Conservation (phyloP, 2,888 invertebrate species). For the Arctia plantaginis region DNA sequence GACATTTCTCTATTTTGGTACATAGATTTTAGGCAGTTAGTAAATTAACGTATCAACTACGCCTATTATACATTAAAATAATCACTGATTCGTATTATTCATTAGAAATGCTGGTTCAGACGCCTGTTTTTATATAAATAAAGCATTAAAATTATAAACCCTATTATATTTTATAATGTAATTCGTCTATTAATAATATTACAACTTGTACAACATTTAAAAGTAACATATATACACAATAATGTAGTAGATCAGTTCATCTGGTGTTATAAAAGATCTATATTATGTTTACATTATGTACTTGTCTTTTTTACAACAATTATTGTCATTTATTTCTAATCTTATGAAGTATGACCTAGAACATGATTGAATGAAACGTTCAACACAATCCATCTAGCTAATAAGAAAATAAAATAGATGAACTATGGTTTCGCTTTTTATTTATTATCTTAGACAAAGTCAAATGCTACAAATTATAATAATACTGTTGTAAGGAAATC, state of each 20-base stretch:
- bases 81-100: slow-evolving; percentile 29
- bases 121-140: slow-evolving; percentile 20
- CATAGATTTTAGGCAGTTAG: background rate
- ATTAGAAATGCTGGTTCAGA: slow-evolving; percentile 21
- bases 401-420: slow-evolving; percentile 31
- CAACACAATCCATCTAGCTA: slow-evolving; percentile 26
- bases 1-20: background rate
- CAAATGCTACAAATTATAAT: background rate
- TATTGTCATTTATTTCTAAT: slow-evolving; percentile 18
- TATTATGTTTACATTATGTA: slow-evolving; percentile 28
- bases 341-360: slow-evolving; percentile 25
- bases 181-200: slow-evolving; percentile 33
- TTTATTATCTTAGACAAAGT: background rate
- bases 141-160: slow-evolving; percentile 29
- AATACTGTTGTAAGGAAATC: too few species aligned
- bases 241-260: slow-evolving; percentile 30
- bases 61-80: slow-evolving; percentile 3
- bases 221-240: slow-evolving; percentile 18
- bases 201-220: slow-evolving; percentile 23
- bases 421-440: slow-evolving; percentile 6
- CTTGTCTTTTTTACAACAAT: slow-evolving; percentile 22
- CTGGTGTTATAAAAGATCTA: slow-evolving; percentile 15
- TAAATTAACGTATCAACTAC: background rate
- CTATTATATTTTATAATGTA: slow-evolving; percentile 32
- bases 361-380: slow-evolving; percentile 31